Evolutionary conservation across 2,113 vertebrate species (phyloP).

Genomic region (Neolamprologus brichardi): DNA sequence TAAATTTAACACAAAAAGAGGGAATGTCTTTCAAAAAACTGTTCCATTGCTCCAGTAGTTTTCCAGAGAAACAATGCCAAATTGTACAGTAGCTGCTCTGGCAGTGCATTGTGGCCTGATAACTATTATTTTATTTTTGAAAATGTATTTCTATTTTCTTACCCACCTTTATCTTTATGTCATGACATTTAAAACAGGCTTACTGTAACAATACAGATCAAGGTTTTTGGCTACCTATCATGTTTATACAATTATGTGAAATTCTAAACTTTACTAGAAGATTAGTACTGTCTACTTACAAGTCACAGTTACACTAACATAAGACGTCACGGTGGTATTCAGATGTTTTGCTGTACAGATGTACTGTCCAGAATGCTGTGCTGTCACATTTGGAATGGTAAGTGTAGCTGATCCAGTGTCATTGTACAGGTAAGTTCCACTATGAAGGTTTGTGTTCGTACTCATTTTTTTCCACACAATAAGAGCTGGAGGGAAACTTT

Average conservation of each 20-base stretch:
- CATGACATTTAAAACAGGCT: background rate
- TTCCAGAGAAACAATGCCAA: background rate
- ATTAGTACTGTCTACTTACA: background rate
- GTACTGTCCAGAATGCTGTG: background rate
- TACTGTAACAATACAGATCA: background rate
- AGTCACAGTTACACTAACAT: background rate
- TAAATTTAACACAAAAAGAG: background rate
- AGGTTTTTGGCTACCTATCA: background rate
- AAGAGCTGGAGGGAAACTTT: background rate
- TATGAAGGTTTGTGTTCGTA: background rate
- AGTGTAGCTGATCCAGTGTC: background rate
- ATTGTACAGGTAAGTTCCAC: background rate
- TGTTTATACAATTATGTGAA: background rate
- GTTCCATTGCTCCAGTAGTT: accelerated
- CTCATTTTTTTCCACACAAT: background rate
- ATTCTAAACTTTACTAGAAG: background rate
- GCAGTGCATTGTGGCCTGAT: background rate
- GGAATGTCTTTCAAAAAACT: background rate
- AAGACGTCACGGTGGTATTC: accelerated
- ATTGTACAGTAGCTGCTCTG: background rate
- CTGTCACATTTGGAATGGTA: background rate
- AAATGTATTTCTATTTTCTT: background rate
- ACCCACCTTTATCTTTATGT: background rate
- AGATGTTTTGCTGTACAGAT: background rate
- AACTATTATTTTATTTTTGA: background rate